Percentiles rank a stretch among this genome's conserved stretches.
phyloP scores from a whole-genome alignment of 1,140 invertebrate species.

The Brachionus rubens region DNA sequence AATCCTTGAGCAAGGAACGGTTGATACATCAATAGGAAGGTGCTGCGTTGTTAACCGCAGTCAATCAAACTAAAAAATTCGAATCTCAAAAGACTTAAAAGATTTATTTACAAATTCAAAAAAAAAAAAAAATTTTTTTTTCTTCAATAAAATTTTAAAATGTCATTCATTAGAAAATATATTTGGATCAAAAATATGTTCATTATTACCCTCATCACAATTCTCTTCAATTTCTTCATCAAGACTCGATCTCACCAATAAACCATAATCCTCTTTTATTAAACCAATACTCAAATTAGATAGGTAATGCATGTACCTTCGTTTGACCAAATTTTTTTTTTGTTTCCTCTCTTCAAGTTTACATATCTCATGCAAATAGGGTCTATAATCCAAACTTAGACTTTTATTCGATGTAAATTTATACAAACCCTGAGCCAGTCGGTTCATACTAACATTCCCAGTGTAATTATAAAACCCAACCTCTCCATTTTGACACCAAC shows the following conservation, averaged over 20 bases:
- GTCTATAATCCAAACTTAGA: conserved; percentile 8
- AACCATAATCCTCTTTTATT: not conserved
- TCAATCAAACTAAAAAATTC: no score
- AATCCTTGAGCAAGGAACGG: no score
- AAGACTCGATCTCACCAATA: not conserved
- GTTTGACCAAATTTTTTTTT: not conserved
- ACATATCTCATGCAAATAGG: conserved; percentile 14
- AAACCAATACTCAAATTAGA: not conserved
- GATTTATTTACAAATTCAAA: conserved; percentile 3
- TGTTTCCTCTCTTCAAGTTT: conserved; percentile 17
- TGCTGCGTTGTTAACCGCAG: no score
- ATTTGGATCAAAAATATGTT: not conserved
- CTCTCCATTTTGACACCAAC: not conserved
- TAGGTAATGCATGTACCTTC: not conserved
- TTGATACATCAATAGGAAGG: no score
- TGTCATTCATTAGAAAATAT: conserved; percentile 37
- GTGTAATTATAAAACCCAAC: not conserved
- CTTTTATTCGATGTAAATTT: not conserved
- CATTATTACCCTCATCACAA: not conserved
- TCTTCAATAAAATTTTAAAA: not conserved
- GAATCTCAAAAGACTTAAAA: not conserved
- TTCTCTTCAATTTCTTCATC: not conserved
- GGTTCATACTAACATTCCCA: not conserved
- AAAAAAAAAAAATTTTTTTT: not conserved
- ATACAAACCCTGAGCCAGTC: not conserved